Percentiles rank a stretch among this genome's conserved stretches.
Conservation (phyloP, 2,888 invertebrate genomes). For the Cryptosula pallasiana region DNA sequence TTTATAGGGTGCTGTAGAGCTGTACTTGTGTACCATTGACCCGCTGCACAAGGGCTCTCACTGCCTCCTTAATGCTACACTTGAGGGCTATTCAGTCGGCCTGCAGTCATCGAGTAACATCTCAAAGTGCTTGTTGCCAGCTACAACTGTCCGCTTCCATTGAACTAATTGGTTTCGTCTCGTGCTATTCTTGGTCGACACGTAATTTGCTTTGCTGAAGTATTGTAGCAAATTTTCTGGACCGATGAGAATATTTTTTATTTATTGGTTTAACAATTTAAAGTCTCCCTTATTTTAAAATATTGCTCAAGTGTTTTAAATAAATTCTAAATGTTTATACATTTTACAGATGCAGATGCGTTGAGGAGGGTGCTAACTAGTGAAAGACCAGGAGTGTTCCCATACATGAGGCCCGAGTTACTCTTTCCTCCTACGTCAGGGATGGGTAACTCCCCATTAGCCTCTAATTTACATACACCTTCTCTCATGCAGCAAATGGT, state of each 20-base stretch:
- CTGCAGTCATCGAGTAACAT: neutral
- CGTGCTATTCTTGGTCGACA: neutral
- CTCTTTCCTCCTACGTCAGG: neutral
- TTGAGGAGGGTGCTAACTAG: neutral
- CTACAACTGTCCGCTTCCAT: neutral
- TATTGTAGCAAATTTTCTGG: no score
- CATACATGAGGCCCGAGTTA: neutral
- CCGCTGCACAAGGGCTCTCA: neutral
- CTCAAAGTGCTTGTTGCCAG: neutral
- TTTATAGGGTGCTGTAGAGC: neutral
- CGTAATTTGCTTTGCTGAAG: neutral
- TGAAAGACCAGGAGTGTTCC: neutral
- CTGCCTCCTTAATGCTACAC: neutral
- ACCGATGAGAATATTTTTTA: no score
- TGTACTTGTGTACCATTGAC: slow-evolving; percentile 8
- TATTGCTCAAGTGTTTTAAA: no score
- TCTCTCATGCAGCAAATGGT: slow-evolving; percentile 11
- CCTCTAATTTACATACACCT: neutral
- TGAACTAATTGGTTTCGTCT: neutral
- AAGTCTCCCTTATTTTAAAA: no score
- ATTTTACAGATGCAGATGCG: neutral
- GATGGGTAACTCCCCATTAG: neutral
- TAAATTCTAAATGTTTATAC: no score
- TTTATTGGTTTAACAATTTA: no score
- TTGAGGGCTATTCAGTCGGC: neutral